Evolutionary conservation across 2,797 vertebrate genomes (phyloP).

Genomic region (Danio jaintianensis): DNA sequence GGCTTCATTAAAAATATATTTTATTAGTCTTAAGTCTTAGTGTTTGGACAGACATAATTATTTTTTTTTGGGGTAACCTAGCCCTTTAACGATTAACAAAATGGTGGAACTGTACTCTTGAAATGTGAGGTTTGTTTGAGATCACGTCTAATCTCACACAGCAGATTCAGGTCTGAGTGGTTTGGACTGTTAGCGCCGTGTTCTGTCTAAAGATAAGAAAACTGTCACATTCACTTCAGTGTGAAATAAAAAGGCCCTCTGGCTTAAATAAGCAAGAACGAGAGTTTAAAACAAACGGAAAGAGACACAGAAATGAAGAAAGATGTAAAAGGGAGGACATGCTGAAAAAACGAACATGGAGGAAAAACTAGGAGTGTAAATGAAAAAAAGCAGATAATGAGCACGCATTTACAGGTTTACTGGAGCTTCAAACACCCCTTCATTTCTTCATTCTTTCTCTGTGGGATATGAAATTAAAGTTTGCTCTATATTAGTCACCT

Average conservation of each 20-base stretch:
- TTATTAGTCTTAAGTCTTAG: too few species aligned
- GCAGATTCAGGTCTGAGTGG: constrained; percentile 2
- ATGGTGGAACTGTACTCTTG: background rate
- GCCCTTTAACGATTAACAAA: background rate
- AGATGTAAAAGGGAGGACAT: background rate
- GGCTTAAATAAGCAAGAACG: constrained; percentile 6
- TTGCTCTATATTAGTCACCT: constrained; percentile 8
- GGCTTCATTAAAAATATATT: too few species aligned
- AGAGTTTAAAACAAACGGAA: constrained; percentile 3
- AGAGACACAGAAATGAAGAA: constrained; percentile 15
- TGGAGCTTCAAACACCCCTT: background rate
- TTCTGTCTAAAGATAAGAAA: constrained; percentile 25
- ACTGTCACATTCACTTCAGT: constrained; percentile 31
- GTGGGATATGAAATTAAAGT: constrained; percentile 10
- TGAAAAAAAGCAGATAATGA: background rate
- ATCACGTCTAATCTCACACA: background rate
- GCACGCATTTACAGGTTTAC: background rate
- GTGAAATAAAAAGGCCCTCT: constrained; percentile 13
- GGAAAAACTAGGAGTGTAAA: background rate
- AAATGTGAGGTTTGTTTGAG: background rate
- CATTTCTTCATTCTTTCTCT: background rate
- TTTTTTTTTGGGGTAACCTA: too few species aligned
- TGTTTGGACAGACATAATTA: too few species aligned
- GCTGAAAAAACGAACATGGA: constrained; percentile 4
- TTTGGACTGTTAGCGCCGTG: background rate